Evolutionary conservation across 1,140 invertebrate genomes (phyloP), one percentile per base, ranked within the genome.

Genomic region (Drosophila seguyi): DNA sequence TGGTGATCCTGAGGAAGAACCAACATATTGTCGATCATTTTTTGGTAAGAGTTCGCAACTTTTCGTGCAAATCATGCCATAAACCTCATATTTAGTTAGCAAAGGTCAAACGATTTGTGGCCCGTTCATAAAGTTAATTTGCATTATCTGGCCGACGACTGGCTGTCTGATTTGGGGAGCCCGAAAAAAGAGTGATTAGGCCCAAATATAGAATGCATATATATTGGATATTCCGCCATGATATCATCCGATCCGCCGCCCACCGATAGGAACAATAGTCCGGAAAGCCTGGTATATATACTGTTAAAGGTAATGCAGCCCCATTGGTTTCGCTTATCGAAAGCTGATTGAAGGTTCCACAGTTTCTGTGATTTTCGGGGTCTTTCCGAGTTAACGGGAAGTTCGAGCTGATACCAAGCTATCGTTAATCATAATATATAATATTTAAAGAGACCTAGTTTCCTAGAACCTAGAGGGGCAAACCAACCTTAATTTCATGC

Each of bases 401-500:
- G 34, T 76, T 27, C 8, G 39, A 11, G 11, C 31, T 31, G 62
- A 67, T 76, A 50, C 25, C 60, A 16, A 5, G 42, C 34, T 39
- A 42, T 41, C 56, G 31, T 38, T 39, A 61, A 74, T 44, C 38
- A 31, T 38, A n/a, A 31, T 60, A 31, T 52, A 31, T 44, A 47
- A 29, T 38, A 42, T 16, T 16, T 20, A 45, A 58, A 50, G 11
- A 65, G 38, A 48, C 50, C 55, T 27, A 44, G 18, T 34, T 57
- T 55, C 22, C 38, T 27, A 41, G 55, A 44, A 34, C 1, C 11
- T 50, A 45, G 18, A 45, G 16, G 45, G 25, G 16, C 1, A 29
- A 6, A 79, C 75, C 60, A 25, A 87, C 83, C 83, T 87, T 62
- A 87, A 71, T 74, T 87, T 87, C 83, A 87, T 87, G 50, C 79